Percentiles rank a stretch among this genome's conserved stretches.
These are phyloP conservation scores for Terebella lapidaria DNA, from an alignment of 2,888 invertebrate genomes.

Conservation along the genomic window DNA sequence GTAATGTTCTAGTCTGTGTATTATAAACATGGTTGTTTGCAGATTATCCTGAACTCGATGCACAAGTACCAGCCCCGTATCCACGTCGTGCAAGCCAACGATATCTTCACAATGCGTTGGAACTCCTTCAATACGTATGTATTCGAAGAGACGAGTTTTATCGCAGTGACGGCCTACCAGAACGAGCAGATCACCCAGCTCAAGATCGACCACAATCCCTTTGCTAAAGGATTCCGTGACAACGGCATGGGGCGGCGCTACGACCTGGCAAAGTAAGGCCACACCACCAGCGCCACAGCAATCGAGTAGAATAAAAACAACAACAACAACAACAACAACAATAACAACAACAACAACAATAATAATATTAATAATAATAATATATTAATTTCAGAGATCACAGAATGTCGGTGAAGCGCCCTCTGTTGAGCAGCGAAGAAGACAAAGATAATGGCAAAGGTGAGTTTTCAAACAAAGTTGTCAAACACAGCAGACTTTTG, in stretches of 20 bases:
- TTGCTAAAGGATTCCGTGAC: conserved; percentile 56
- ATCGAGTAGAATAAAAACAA: too few relatives aligned
- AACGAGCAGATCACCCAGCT: conserved; percentile 76
- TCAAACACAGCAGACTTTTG: too few relatives aligned
- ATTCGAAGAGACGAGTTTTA: conserved; percentile 70
- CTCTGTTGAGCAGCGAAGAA: conserved; percentile 8
- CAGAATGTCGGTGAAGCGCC: conserved; percentile 35
- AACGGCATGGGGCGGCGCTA: conserved; percentile 62
- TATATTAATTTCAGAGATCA: conserved; percentile 31
- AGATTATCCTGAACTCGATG: conserved; percentile 78
- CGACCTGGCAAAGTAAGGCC: neutral
- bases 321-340: too few relatives aligned
- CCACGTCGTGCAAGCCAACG: conserved; percentile 75
- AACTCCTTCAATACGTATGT: conserved; percentile 68
- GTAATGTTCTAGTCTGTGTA: too few relatives aligned
- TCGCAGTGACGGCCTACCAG: conserved; percentile 99
- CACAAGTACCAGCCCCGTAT: conserved; percentile 91
- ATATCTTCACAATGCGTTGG: conserved; percentile 86
- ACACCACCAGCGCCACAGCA: too few relatives aligned
- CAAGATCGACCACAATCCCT: conserved; percentile 57
- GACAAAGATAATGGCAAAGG: too few relatives aligned
- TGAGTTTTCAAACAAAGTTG: too few relatives aligned
- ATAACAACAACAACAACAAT: too few relatives aligned
- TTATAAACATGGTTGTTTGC: too few relatives aligned
- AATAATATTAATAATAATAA: neutral